Base-by-base conservation (phyloP, 2,888 invertebrate species). In the Tetropium fuscum region DNA sequence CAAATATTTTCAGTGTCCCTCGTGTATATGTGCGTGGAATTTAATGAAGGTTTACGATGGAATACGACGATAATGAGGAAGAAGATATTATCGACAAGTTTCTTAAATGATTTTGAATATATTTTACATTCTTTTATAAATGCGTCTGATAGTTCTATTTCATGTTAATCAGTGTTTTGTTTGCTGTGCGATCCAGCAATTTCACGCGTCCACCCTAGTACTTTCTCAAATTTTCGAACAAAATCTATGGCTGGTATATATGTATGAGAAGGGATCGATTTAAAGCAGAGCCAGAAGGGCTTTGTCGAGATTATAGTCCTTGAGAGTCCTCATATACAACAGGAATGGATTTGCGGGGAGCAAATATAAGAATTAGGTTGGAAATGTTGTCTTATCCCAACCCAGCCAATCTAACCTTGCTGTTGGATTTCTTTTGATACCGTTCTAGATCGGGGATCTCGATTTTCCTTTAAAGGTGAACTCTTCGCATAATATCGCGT, bases 221-320 rank as follows among this genome's bases (percentile, higher is more conserved):
- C 22, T 11, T 10, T 5, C 10, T 6, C 41, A 22, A 43, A 20
- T 43, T 32, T 20, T 20, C 44, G 47, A 57, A 48, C 58, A 34
- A 20, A 43, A 34, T 43, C 43, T 53, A 43, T 53, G 18, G 15
- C 25, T 43, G 19, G 43, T 53, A 53, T 53, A 43, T 53, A 53
- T 53, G 53, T 53, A 53, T 53, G 53, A 53, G 53, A 19, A 11
- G 41, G 6, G 7, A 43, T 43, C 22, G 41, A 43, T 43, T 43
- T 13, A 22, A 22, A 43, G 11, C 20, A 43, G 8, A 22, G 41
- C 41, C 41, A 22, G 20, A 43, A 20, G 41, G 41, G 41, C 22
- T 43, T 22, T 43, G 25, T 25, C 41, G 25, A 43, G 41, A 43
- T 43, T 43, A 43, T 13, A 3, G 41, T 20, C 22, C 22, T 22